Percentiles rank a stretch among this genome's conserved stretches.
Evolutionary conservation across 92 coral and sea anemone species (phyloP).

Genomic region (Bergia puertoricense): DNA sequence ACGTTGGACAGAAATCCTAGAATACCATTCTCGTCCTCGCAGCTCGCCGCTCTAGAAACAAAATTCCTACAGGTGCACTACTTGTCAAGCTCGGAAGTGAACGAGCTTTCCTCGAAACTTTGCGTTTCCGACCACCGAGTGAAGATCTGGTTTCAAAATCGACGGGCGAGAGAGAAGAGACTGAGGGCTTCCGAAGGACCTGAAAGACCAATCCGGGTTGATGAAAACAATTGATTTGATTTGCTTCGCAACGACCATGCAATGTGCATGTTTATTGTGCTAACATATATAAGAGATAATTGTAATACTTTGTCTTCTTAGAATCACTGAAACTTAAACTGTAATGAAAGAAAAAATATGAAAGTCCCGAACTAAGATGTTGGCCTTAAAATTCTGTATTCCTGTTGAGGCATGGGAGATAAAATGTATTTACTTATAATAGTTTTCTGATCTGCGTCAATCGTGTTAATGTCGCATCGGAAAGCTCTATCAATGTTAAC

Average conservation of each 20-base stretch:
- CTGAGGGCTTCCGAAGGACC: constrained; percentile 8
- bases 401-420: neutral
- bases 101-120: constrained; percentile 71
- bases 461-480: neutral
- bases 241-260: neutral
- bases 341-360: neutral
- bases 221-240: neutral
- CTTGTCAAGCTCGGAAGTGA: constrained; percentile 90
- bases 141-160: constrained; percentile 97
- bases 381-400: no score
- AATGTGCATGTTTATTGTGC: no score
- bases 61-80: constrained; percentile 88
- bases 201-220: neutral
- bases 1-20: constrained; percentile 95
- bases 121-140: constrained; percentile 89
- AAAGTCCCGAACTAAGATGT: no score
- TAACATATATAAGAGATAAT: no score
- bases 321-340: neutral
- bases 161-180: constrained; percentile 94
- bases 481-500: neutral
- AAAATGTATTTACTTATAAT: no score
- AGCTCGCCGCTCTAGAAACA: constrained; percentile 85
- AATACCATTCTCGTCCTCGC: constrained; percentile 88
- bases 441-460: neutral
- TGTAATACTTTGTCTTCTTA: neutral